A percentile compares a stretch with the other conserved stretches of the same genome.
These are phyloP conservation scores for Disparrhopalites patrizii DNA, from an alignment of 2,888 invertebrate species.

Conservation along the genomic window DNA sequence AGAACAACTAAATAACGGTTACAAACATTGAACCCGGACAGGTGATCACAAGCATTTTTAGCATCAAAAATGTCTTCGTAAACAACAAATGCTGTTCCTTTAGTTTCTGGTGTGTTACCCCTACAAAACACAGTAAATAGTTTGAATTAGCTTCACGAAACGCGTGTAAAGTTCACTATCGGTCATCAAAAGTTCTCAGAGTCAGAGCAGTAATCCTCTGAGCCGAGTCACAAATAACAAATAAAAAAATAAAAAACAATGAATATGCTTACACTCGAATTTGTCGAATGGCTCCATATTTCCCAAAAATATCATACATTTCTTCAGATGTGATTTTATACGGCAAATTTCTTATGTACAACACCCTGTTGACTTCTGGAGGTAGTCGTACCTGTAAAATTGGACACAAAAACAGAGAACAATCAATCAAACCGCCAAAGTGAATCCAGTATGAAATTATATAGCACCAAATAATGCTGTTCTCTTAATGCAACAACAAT, in stretches of 20 bases:
- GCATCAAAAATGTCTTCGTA: slow-evolving; percentile 99
- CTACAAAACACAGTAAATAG: slow-evolving; percentile 56
- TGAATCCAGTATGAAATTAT: no score
- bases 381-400: slow-evolving; percentile 84
- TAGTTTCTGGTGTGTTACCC: slow-evolving; percentile 94
- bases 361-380: slow-evolving; percentile 95
- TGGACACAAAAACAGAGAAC: no score
- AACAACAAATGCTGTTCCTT: slow-evolving; percentile 98
- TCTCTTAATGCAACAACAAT: no score
- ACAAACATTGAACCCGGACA: slow-evolving; percentile 98
- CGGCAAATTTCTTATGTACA: slow-evolving; percentile 94
- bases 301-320: slow-evolving; percentile 99
- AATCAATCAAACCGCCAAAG: no score
- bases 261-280: slow-evolving; percentile 64
- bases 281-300: slow-evolving; percentile 98
- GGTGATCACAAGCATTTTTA: slow-evolving; percentile 98
- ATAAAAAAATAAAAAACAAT: not conserved
- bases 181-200: not conserved
- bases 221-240: not conserved
- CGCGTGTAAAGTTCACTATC: no score
- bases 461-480: no score
- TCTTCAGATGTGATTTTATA: slow-evolving; percentile 99
- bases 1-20: slow-evolving; percentile 98
- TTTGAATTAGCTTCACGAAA: not conserved
- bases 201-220: not conserved